A percentile compares a stretch with the other conserved stretches of the same genome.
Conservation (phyloP, 2,113 vertebrate species). For the Spea multiplicata region DNA sequence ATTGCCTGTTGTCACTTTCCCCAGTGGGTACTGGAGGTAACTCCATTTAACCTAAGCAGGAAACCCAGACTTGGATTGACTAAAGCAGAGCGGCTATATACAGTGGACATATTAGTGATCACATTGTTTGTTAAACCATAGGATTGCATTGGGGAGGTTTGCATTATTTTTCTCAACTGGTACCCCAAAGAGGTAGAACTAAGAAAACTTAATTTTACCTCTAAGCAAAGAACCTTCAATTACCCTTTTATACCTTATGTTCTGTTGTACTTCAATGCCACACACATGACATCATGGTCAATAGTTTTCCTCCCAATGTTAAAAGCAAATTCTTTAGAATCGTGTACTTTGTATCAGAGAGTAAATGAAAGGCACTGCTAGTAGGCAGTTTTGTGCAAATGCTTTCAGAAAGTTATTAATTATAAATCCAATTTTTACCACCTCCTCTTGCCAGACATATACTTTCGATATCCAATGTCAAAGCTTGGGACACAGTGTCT, state of each 20-base stretch:
- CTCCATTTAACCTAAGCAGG: no score
- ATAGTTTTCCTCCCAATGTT: constrained; percentile 43
- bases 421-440: constrained; percentile 49
- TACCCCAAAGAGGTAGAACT: constrained; percentile 1
- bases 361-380: constrained; percentile 46
- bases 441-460: constrained; percentile 43
- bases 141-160: no score
- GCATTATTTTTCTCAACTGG: not conserved
- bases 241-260: constrained; percentile 55
- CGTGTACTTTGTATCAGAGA: constrained; percentile 42
- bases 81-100: no score
- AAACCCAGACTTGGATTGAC: no score
- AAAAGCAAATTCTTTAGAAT: constrained; percentile 45
- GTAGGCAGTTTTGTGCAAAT: constrained; percentile 44
- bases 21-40: no score
- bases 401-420: constrained; percentile 48
- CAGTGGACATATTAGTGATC: no score
- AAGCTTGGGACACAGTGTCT: constrained; percentile 47
- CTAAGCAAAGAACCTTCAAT: constrained; percentile 38
- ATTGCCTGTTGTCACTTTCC: no score
- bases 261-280: constrained; percentile 25
- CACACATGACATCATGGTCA: constrained; percentile 37
- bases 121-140: no score
- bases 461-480: constrained; percentile 45
- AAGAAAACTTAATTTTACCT: constrained; percentile 22